These are phyloP conservation scores for Microtus oregoni DNA, from an alignment of 2,113 vertebrate species.

Conservation along the genomic window DNA sequence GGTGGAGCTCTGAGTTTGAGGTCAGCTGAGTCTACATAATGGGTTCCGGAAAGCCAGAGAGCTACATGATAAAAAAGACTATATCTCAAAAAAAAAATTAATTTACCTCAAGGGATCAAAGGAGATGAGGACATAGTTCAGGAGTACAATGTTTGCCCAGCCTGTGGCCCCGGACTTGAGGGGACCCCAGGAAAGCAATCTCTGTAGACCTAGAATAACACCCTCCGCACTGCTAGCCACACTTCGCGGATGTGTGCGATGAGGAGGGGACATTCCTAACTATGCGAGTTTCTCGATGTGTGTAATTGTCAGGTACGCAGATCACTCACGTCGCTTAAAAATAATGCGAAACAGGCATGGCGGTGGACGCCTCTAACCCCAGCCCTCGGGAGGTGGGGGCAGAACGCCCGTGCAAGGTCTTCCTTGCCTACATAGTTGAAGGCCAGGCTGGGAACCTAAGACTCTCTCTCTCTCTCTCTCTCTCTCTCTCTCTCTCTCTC, in stretches of 20 bases:
- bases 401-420: background rate
- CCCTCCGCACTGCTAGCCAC: background rate
- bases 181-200: background rate
- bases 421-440: background rate
- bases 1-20: background rate
- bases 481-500: background rate
- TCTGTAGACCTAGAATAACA: background rate
- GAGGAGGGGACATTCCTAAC: constrained; percentile 11
- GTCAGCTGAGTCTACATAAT: background rate
- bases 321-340: constrained; percentile 22
- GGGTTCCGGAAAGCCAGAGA: background rate
- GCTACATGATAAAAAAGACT: background rate
- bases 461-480: background rate
- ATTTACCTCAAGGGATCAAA: background rate
- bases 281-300: background rate
- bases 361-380: background rate
- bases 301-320: constrained; percentile 26
- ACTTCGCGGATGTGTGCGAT: background rate
- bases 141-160: no score
- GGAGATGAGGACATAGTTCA: background rate
- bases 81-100: background rate
- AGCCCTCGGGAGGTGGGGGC: background rate
- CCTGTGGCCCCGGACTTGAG: background rate
- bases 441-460: background rate
- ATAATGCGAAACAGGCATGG: background rate